Conservation (phyloP, 2,113 vertebrate species). For the Takifugu bimaculatus region DNA sequence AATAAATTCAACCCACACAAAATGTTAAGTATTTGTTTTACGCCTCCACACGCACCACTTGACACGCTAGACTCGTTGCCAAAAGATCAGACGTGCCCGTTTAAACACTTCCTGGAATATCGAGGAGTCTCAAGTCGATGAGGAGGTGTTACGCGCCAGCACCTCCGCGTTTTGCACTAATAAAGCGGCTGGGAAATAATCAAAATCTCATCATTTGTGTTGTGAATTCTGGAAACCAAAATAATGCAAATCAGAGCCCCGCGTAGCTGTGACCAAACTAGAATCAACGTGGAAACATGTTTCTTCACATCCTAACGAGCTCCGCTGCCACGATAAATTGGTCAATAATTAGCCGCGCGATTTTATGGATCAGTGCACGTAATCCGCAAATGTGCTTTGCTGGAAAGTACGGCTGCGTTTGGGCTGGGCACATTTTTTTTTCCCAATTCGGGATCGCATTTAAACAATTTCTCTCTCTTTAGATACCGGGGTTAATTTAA, state of each 20-base stretch:
- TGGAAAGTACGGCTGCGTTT: background rate
- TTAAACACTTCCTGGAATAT: background rate
- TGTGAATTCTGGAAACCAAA: too few relatives aligned
- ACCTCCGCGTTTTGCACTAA: too few relatives aligned
- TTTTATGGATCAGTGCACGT: background rate
- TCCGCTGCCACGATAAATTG: background rate
- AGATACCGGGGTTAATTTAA: slow-evolving; percentile 24
- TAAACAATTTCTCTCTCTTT: background rate
- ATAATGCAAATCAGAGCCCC: too few relatives aligned
- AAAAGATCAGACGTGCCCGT: slow-evolving; percentile 5
- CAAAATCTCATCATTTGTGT: too few relatives aligned
- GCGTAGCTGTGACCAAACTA: too few relatives aligned
- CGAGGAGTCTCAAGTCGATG: background rate
- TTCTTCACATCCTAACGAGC: background rate
- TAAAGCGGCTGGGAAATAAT: too few relatives aligned
- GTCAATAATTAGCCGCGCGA: background rate
- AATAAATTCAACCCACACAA: slow-evolving; percentile 59
- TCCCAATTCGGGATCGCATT: too few relatives aligned
- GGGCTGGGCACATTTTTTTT: too few relatives aligned
- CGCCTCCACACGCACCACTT: slow-evolving; percentile 7
- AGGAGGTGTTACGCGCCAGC: background rate
- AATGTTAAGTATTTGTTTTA: slow-evolving; percentile 49
- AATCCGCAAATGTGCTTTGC: background rate
- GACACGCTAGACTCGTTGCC: background rate
- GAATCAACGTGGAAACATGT: too few relatives aligned